phyloP scores from a whole-genome alignment of 2,888 invertebrate species.

The Chymomyza fuscimana region DNA sequence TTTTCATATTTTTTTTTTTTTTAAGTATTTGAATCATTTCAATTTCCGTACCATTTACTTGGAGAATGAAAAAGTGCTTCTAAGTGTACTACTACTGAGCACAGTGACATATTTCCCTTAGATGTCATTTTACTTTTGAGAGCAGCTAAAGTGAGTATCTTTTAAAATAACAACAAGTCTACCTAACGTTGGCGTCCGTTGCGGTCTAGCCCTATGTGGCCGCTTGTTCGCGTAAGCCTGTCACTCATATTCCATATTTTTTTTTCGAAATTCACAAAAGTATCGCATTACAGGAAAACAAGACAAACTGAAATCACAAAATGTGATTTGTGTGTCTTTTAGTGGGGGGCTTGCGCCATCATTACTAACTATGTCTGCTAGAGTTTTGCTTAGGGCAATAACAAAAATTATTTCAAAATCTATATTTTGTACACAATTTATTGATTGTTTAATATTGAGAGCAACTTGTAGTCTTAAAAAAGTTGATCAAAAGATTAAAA shows the following conservation, averaged over 20 bases:
- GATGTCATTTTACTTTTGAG: conserved; percentile 63
- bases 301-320: conserved; percentile 73
- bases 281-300: conserved; percentile 75
- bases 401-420: background rate
- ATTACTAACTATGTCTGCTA: background rate
- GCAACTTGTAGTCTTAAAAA: background rate
- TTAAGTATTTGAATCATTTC: background rate
- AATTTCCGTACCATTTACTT: background rate
- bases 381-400: too few relatives aligned
- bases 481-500: background rate
- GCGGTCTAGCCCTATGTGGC: conserved; percentile 11
- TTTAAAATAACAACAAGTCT: conserved; percentile 69
- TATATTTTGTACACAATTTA: background rate
- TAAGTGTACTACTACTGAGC: conserved; percentile 36
- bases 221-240: conserved; percentile 51
- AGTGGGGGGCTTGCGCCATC: conserved; percentile 46
- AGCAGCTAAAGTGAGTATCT: conserved; percentile 61
- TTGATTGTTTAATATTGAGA: background rate
- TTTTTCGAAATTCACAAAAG: conserved; percentile 73
- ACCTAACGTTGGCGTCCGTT: conserved; percentile 50
- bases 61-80: conserved; percentile 29
- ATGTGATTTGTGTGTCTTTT: conserved; percentile 54
- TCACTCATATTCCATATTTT: conserved; percentile 73
- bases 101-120: conserved; percentile 53
- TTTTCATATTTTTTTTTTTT: too few relatives aligned